Evolutionary conservation across 2,797 vertebrate genomes (phyloP).

Genomic region (Trichosurus vulpecula): DNA sequence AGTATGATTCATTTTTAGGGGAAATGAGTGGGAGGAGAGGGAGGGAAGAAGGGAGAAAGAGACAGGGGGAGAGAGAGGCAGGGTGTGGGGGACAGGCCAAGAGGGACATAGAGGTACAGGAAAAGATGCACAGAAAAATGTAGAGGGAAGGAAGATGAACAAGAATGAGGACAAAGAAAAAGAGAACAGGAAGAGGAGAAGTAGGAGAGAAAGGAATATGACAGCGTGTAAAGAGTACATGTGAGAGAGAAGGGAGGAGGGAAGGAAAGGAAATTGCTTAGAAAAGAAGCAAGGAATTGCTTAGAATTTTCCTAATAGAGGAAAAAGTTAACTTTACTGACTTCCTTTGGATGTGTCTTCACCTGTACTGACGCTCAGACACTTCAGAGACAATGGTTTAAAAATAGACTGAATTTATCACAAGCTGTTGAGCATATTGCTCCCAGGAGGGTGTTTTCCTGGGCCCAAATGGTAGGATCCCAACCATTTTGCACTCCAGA

Average conservation of each 20-base stretch:
- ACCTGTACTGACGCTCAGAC: conserved; percentile 67
- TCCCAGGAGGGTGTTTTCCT: conserved; percentile 55
- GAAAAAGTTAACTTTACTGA: conserved; percentile 54
- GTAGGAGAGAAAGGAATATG: neutral
- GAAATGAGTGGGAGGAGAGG: conserved; percentile 20
- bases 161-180: neutral
- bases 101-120: neutral
- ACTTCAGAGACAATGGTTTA: conserved; percentile 45
- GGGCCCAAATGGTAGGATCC: conserved; percentile 67
- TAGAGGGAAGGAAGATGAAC: neutral
- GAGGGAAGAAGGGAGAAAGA: neutral
- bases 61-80: neutral
- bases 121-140: neutral
- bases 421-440: conserved; percentile 64
- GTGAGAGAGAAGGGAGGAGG: neutral
- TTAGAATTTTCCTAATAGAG: conserved; percentile 24
- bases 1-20: conserved; percentile 48
- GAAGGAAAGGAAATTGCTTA: neutral
- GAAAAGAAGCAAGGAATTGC: neutral
- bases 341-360: conserved; percentile 60
- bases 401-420: conserved; percentile 71
- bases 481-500: conserved; percentile 62
- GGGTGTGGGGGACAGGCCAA: neutral
- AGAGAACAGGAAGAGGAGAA: neutral
- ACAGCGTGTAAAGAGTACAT: neutral